These are phyloP conservation scores for Capricornis sumatraensis DNA, from an alignment of 2,113 vertebrate species.

Conservation along the genomic window DNA sequence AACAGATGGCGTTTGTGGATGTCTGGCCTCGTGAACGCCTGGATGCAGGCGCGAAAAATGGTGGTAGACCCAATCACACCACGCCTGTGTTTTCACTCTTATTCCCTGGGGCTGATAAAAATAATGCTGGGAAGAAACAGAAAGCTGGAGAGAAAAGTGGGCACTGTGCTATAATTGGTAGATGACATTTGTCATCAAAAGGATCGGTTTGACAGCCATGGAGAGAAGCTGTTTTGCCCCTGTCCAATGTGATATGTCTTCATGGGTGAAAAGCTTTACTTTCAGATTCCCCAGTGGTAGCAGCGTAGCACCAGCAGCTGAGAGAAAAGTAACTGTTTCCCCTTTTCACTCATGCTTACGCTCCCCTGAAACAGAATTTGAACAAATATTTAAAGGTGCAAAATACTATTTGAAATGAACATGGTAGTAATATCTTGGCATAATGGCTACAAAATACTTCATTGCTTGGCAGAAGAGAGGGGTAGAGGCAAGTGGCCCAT, in stretches of 20 bases:
- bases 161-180: not conserved
- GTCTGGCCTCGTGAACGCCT: not conserved
- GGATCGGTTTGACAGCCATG: not conserved
- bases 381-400: constrained; percentile 74
- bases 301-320: not conserved
- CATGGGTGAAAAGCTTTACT: not conserved
- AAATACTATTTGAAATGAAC: constrained; percentile 59
- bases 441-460: constrained; percentile 65
- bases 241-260: fast-evolving
- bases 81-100: not conserved
- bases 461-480: constrained; percentile 77
- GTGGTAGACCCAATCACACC: not conserved
- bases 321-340: constrained; percentile 15
- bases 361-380: constrained; percentile 69
- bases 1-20: not conserved
- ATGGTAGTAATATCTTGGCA: constrained; percentile 61
- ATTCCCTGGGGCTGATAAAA: not conserved
- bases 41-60: not conserved
- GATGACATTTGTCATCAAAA: not conserved
- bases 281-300: fast-evolving
- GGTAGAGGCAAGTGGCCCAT: constrained; percentile 73
- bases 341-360: constrained; percentile 60
- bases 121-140: not conserved
- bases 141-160: not conserved
- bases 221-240: not conserved